These are phyloP conservation scores for Sarcophaga variegata DNA, from an alignment of 2,888 invertebrate species.

Conservation along the genomic window DNA sequence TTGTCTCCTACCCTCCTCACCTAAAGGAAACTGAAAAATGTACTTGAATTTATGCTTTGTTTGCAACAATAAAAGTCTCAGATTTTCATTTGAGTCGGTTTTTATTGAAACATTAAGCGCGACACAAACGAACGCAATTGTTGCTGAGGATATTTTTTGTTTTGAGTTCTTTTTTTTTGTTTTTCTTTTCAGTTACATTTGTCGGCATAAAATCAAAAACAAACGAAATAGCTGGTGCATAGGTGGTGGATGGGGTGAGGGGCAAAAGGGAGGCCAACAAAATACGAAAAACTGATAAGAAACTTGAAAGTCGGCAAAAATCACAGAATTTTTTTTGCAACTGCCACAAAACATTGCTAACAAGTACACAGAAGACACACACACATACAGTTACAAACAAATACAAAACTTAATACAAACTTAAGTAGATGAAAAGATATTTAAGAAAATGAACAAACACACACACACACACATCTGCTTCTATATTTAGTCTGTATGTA, in stretches of 20 bases:
- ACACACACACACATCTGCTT: neutral
- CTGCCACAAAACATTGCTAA: slow-evolving; percentile 40
- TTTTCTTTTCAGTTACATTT: slow-evolving; percentile 7
- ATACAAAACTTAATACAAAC: too few relatives aligned
- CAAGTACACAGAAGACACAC: slow-evolving; percentile 9
- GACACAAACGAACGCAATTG: neutral
- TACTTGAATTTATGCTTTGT: slow-evolving; percentile 26
- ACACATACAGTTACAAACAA: neutral
- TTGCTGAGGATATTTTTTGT: neutral
- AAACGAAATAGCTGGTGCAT: neutral
- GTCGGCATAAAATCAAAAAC: slow-evolving; percentile 57
- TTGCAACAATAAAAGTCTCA: slow-evolving; percentile 37
- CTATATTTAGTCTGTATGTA: neutral
- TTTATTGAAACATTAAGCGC: slow-evolving; percentile 23
- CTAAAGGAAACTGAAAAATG: neutral
- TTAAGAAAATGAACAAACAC: slow-evolving; percentile 1
- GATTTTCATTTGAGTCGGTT: slow-evolving; percentile 3
- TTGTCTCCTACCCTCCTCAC: too few relatives aligned
- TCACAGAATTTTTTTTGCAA: slow-evolving; percentile 58
- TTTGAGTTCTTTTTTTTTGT: too few relatives aligned
- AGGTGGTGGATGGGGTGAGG: neutral
- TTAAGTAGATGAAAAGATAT: neutral
- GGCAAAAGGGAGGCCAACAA: neutral
- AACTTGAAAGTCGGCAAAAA: slow-evolving; percentile 58
- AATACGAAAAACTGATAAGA: slow-evolving; percentile 56